Percentiles rank a stretch among this genome's conserved stretches.
phyloP scores from a whole-genome alignment of 2,888 invertebrate species.

The Suillia variegata region DNA sequence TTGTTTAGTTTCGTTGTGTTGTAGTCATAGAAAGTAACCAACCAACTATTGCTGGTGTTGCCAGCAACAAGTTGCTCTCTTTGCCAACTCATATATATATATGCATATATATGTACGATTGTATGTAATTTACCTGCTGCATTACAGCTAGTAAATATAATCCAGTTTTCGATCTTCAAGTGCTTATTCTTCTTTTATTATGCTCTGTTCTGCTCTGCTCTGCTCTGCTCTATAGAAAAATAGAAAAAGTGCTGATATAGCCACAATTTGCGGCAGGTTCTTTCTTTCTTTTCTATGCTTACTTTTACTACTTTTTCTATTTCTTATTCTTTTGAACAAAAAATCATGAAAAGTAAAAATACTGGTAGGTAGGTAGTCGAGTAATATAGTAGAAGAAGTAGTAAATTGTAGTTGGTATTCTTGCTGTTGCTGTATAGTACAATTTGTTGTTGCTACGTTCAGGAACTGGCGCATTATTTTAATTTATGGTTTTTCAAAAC shows the following conservation, averaged over 20 bases:
- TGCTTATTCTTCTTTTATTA: background rate
- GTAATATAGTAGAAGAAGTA: too few relatives aligned
- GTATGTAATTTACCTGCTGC: too few relatives aligned
- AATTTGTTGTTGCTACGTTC: background rate
- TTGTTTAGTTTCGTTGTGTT: background rate
- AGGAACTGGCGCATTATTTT: slow-evolving; percentile 7
- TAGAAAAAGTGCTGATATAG: background rate
- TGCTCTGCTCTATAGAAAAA: background rate
- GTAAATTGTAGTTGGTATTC: background rate
- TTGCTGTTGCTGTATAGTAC: background rate
- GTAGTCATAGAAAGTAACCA: background rate
- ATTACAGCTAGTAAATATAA: too few relatives aligned
- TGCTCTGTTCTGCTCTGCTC: background rate
- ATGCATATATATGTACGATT: too few relatives aligned
- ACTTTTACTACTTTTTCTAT: too few relatives aligned
- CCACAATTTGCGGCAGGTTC: background rate
- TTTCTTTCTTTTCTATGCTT: background rate
- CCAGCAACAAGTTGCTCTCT: too few relatives aligned
- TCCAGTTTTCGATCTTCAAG: background rate
- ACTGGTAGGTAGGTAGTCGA: too few relatives aligned
- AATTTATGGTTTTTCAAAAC: slow-evolving; percentile 6
- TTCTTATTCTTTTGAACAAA: too few relatives aligned
- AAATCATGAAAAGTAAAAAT: too few relatives aligned
- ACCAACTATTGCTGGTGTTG: too few relatives aligned
- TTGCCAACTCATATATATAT: too few relatives aligned